These are phyloP conservation scores for Agrochola litura DNA, from an alignment of 2,888 invertebrate species.

Conservation along the genomic window DNA sequence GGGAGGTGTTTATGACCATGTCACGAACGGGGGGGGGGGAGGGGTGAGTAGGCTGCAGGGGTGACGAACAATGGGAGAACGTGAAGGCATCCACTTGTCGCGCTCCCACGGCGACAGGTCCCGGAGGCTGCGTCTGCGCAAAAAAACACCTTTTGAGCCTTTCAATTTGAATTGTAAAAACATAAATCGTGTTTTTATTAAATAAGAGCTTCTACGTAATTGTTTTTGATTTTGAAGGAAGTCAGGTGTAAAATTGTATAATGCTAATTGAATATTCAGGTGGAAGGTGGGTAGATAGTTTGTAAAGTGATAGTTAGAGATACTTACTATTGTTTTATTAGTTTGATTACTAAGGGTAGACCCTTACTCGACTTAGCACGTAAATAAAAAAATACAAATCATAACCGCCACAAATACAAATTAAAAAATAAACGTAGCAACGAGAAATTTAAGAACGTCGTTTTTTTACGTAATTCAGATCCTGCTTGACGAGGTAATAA, in stretches of 20 bases:
- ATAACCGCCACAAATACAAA: slow-evolving; percentile 1
- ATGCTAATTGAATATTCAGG: slow-evolving; percentile 21
- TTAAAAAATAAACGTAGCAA: background rate
- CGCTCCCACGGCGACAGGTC: slow-evolving; percentile 83
- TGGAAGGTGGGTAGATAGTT: background rate
- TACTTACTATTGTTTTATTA: background rate
- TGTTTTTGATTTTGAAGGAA: slow-evolving; percentile 19
- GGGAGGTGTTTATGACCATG: slow-evolving; percentile 59
- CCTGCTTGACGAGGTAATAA: slow-evolving; percentile 59
- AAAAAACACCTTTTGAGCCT: slow-evolving; percentile 68
- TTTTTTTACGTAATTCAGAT: slow-evolving; percentile 52
- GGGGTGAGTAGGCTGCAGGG: slow-evolving; percentile 63
- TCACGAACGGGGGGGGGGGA: slow-evolving; percentile 46
- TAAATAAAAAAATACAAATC: background rate
- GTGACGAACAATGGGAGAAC: slow-evolving; percentile 85
- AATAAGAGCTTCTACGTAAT: slow-evolving; percentile 32
- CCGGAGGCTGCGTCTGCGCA: slow-evolving; percentile 77
- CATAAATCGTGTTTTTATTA: slow-evolving; percentile 45
- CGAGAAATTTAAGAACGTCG: slow-evolving; percentile 28
- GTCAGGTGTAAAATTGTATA: slow-evolving; percentile 20
- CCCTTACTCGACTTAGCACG: background rate
- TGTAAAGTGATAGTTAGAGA: background rate
- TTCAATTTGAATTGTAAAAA: slow-evolving; percentile 61
- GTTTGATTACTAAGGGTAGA: background rate
- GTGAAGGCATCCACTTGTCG: slow-evolving; percentile 90